Percentiles rank a stretch among this genome's conserved stretches.
phyloP scores from a whole-genome alignment of 2,888 invertebrate species.

The Coenonympha arcania region DNA sequence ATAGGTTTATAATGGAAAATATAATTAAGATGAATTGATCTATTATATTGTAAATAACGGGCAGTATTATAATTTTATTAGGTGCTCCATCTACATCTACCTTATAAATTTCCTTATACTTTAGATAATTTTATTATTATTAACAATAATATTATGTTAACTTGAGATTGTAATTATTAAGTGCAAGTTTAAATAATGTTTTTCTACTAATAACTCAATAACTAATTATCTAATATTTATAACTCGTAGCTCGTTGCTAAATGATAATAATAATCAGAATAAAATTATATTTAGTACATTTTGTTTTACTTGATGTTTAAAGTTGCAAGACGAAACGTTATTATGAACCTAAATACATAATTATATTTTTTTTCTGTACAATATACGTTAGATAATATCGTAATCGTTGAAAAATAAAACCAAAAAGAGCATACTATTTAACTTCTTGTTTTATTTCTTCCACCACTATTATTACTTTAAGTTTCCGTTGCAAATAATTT shows the following conservation, averaged over 20 bases:
- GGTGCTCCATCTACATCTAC: background rate
- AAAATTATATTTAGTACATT: background rate
- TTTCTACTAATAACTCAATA: too few species aligned
- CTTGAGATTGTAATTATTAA: background rate
- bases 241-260: too few species aligned
- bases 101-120: slow-evolving; percentile 7
- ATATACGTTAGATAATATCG: slow-evolving; percentile 57
- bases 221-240: too few species aligned
- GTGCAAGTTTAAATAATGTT: background rate
- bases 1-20: slow-evolving; percentile 12
- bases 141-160: background rate
- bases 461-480: too few species aligned
- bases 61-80: slow-evolving; percentile 20
- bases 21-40: background rate
- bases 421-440: slow-evolving; percentile 35
- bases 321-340: background rate
- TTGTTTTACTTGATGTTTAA: background rate
- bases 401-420: slow-evolving; percentile 61
- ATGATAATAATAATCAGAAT: background rate
- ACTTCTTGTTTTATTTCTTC: slow-evolving; percentile 7
- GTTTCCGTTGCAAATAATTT: too few species aligned
- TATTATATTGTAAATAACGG: slow-evolving; percentile 13
- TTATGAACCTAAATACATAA: slow-evolving; percentile 24
- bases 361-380: slow-evolving; percentile 53
- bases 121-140: background rate